Base-by-base conservation (phyloP, 2,113 vertebrate species). In the Sebastes schlegelii region DNA sequence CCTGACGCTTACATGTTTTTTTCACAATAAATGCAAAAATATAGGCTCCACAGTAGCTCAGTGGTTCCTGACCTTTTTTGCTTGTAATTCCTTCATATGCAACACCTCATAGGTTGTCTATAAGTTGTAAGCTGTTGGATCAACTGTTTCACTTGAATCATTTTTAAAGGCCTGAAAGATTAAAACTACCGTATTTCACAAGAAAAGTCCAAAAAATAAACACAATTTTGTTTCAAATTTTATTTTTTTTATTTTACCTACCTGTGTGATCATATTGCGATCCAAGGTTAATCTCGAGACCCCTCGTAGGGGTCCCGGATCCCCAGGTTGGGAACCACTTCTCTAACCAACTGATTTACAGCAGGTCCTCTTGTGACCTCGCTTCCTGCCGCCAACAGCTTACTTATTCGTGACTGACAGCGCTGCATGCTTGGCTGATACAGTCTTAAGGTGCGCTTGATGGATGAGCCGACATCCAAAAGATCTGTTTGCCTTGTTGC, bases 401-500 rank as follows among this genome's bases (percentile, higher is more conserved):
- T 90, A 86, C 92, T 94, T 91, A 91, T 77, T 77, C 88, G 64
- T 93, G 91, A 96, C 91, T 92, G 90, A 90, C 94, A 85, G 87
- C 23, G 40, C 60, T 83, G 88, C 93, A 93, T 92, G 94, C 94
- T 94, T 92, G 95, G 94, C 79, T 88, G 94, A 88, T 88, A 93
- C 93, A 93, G 92, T 92, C 80, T 84, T 90, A 95, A 95, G 92
- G 92, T 86, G 86, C 82, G 87, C 65, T 81, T 93, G 86, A 95
- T 94, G 92, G 95, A 96, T 95, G 93, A 94, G 93, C 95, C 86
- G 82, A 88, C 86, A 89, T 92, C 93, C 92, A 88, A 89, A 92
- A 93, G 96, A 90, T 95, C 89, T 95, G 95, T 96, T 96, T 96
- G 94, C 93, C 95, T 96, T 94, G 93, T 90, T 92, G 92, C 94